These are phyloP conservation scores for Copidosoma floridanum DNA, from an alignment of 1,140 invertebrate genomes.

Conservation along the genomic window DNA sequence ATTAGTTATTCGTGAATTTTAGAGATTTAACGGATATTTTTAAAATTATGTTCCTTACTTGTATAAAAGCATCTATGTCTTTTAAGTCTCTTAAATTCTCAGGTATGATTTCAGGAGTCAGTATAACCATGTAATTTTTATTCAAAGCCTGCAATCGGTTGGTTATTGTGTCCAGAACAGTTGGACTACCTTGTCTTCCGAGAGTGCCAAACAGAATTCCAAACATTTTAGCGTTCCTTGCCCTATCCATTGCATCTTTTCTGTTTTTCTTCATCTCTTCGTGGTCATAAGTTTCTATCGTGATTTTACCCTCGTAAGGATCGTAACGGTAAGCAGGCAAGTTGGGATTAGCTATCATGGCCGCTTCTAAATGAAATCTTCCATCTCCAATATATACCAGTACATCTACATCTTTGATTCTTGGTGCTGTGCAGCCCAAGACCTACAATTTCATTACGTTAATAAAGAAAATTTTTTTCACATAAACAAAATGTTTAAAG, in stretches of 20 bases:
- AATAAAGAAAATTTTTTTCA: too few species aligned
- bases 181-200: constrained; percentile 87
- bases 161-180: constrained; percentile 73
- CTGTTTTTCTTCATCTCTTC: constrained; percentile 76
- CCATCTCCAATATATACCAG: constrained; percentile 96
- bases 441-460: constrained; percentile 61
- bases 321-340: constrained; percentile 91
- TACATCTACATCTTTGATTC: constrained; percentile 71
- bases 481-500: too few species aligned
- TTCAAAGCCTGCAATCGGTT: constrained; percentile 65
- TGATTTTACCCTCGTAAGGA: constrained; percentile 95
- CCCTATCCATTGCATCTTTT: constrained; percentile 69
- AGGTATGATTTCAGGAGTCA: constrained; percentile 96
- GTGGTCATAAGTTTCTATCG: constrained; percentile 89
- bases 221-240: constrained; percentile 68
- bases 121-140: constrained; percentile 74
- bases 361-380: constrained; percentile 95
- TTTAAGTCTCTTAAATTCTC: constrained; percentile 83
- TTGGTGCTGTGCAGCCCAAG: constrained; percentile 94
- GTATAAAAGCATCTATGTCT: constrained; percentile 82
- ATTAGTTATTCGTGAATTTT: background rate
- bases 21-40: too few species aligned
- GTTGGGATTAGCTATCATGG: constrained; percentile 96
- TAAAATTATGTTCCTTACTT: constrained; percentile 46
- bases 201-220: constrained; percentile 95